Evolutionary conservation across 2,113 vertebrate species (phyloP), one percentile per base, ranked within the genome.

Genomic region (Pogonocichla stellata): DNA sequence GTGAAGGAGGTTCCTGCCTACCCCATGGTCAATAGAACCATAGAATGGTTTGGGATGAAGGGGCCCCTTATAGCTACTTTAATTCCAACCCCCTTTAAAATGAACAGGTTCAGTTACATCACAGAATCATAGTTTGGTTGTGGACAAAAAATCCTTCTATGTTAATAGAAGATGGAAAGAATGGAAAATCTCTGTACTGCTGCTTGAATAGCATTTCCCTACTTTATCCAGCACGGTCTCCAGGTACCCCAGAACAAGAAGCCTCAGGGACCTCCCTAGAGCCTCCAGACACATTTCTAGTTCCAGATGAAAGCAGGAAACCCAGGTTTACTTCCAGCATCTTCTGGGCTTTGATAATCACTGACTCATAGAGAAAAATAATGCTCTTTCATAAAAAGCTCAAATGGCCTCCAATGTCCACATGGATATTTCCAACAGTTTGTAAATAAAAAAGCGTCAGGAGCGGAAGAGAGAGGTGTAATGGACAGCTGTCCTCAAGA

Each of bases 401-500:
- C 34, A 36, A 26, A 25, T n/a, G 15, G 19, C 23, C n/a, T 14
- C 7, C 1, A 20, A 6, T 25, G 8, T 3, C 38, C 9, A 17
- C 14, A 19, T 5, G 23, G 13, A n/a, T 8, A 38, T 6, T 14
- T 17, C 4, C 4, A 48, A 12, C 6, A 31, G 2, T 22, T 31
- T 28, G n/a, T 5, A 31, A 36, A 53, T 31, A 18, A 31, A 3
- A 9, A 43, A 65, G 8, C 5, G 7, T 4, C 13, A 40, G 7
- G 8, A 71, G 9, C 2, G 8, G 14, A 69, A 20, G 23, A n/a
- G 14, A 60, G 8, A 33, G 8, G 10, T 5, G 8, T 17, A 28
- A 60, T 14, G 26, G 14, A 6, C 29, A 47, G 25, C 11, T 48
- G 3, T 7, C 25, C 40, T 31, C 48, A 62, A 47, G 23, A 42